Evolutionary conservation across 2,888 invertebrate species (phyloP).

Genomic region (Xanthorhoe designata): DNA sequence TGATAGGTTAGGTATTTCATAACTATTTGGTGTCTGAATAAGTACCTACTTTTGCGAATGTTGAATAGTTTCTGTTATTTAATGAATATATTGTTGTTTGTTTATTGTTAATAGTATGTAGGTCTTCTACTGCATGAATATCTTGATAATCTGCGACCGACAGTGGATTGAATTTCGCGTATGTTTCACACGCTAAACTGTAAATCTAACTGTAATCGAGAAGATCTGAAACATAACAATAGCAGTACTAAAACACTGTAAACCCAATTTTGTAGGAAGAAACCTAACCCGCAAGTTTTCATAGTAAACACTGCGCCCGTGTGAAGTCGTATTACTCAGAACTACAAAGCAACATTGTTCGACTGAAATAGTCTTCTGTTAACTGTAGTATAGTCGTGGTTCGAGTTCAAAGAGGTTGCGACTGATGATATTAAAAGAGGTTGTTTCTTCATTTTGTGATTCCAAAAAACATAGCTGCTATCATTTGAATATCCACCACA

Average conservation of each 20-base stretch:
- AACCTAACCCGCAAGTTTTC: conserved; percentile 61
- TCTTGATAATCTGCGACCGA: not conserved
- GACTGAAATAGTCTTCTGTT: conserved; percentile 61
- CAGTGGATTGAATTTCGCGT: conserved; percentile 18
- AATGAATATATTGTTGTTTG: too few relatives aligned
- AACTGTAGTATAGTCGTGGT: conserved; percentile 34
- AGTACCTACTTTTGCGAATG: not conserved
- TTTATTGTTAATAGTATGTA: not conserved
- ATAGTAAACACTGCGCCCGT: conserved; percentile 72
- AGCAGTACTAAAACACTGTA: conserved; percentile 44
- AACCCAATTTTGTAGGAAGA: conserved; percentile 58
- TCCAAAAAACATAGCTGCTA: not conserved
- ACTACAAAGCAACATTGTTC: conserved; percentile 76
- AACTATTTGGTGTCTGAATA: not conserved
- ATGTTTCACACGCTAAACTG: conserved; percentile 39
- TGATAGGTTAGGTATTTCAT: not conserved
- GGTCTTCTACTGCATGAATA: too few relatives aligned
- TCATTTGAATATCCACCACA: not conserved
- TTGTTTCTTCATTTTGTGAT: conserved; percentile 46
- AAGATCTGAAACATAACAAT: conserved; percentile 53
- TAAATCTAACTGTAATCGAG: conserved; percentile 47
- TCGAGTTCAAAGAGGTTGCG: conserved; percentile 68
- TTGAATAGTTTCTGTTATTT: too few relatives aligned
- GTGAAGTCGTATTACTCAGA: conserved; percentile 76
- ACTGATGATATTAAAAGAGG: conserved; percentile 66